A percentile compares a stretch with the other conserved stretches of the same genome.
phyloP scores from a whole-genome alignment of 2,797 vertebrate genomes.

The Manis crassicaudata region DNA sequence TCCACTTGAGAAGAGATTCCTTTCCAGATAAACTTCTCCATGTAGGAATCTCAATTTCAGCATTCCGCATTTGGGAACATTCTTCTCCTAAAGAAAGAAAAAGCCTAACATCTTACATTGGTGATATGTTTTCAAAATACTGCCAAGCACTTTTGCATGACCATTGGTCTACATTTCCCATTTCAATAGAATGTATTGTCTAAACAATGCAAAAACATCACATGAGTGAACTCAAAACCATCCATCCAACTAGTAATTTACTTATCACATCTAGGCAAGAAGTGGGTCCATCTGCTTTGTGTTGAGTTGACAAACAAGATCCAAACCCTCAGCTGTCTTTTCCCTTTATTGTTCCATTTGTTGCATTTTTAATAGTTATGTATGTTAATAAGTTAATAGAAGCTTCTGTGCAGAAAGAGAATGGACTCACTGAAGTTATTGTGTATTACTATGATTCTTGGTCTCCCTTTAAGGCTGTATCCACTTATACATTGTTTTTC shows the following conservation, averaged over 20 bases:
- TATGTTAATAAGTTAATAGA: neutral
- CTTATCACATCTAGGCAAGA: constrained; percentile 9
- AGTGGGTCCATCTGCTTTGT: neutral
- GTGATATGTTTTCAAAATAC: constrained; percentile 5
- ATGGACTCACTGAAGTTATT: neutral
- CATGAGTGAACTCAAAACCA: neutral
- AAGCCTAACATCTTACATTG: neutral
- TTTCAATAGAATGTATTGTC: neutral
- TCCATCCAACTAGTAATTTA: neutral
- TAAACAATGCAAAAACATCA: constrained; percentile 27
- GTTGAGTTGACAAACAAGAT: neutral
- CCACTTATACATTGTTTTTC: neutral
- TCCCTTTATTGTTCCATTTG: neutral
- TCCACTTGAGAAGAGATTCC: neutral
- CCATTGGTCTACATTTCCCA: neutral
- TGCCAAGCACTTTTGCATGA: neutral
- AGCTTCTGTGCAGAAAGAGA: constrained; percentile 15
- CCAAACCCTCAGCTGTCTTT: neutral
- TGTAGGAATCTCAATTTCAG: constrained; percentile 26
- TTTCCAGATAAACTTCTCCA: constrained; percentile 42
- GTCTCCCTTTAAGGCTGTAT: neutral
- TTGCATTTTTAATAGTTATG: neutral
- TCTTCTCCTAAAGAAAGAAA: neutral
- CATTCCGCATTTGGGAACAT: constrained; percentile 13
- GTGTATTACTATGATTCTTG: neutral